Conservation (phyloP, 2,797 vertebrate genomes). For the Liasis olivaceus region DNA sequence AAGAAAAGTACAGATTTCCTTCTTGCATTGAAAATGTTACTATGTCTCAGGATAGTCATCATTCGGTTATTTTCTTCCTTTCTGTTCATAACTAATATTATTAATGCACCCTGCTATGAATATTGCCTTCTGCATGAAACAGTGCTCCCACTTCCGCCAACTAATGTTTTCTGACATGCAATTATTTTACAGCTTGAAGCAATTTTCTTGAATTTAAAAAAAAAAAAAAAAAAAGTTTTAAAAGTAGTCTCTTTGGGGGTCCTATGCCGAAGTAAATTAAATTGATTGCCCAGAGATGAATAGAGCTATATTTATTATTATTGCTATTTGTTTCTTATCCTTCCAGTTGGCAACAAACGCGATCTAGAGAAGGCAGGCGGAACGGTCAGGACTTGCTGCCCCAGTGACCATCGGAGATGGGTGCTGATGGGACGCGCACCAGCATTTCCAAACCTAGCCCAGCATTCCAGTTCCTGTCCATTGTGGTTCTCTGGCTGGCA, state of each 20-base stretch:
- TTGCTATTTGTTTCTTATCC: neutral
- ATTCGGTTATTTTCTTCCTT: neutral
- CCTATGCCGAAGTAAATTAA: neutral
- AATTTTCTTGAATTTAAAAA: neutral
- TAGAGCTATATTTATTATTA: neutral
- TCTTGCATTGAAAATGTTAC: neutral
- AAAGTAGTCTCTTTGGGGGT: neutral
- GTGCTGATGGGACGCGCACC: neutral
- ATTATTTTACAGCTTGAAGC: slow-evolving; percentile 1
- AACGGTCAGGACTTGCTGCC: neutral
- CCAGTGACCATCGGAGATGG: neutral
- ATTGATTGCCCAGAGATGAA: neutral
- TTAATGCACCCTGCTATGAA: neutral
- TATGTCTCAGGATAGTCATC: no score
- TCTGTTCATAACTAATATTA: neutral
- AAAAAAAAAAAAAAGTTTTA: neutral
- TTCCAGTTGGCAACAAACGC: neutral
- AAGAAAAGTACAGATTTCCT: neutral
- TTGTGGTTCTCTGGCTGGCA: neutral
- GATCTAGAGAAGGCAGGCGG: neutral
- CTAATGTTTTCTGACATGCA: neutral
- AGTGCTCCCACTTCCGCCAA: neutral
- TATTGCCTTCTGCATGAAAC: neutral
- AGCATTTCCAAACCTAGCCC: neutral
- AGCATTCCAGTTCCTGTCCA: neutral